Evolutionary conservation across 53 echinoderm and acorn worm genomes (phyloP).

Genomic region (Zoroaster sp.): DNA sequence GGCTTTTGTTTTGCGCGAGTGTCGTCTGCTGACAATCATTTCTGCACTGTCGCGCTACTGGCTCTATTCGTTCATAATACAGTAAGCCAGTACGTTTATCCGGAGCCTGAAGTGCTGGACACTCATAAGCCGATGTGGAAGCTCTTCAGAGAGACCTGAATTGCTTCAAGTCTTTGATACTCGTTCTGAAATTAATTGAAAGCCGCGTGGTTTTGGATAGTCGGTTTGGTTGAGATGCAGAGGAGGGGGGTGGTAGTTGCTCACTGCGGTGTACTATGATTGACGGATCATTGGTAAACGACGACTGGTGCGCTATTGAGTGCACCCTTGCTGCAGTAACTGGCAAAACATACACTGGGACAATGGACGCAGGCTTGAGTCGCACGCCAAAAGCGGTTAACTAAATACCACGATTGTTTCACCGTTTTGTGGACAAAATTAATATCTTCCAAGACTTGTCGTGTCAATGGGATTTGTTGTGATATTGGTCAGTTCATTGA

Average conservation of each 20-base stretch:
- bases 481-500: slow-evolving; percentile 49
- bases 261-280: slow-evolving; percentile 6
- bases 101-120: slow-evolving; percentile 29
- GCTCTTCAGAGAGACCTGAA: slow-evolving; percentile 1
- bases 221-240: neutral
- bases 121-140: slow-evolving; percentile 19
- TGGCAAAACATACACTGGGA: slow-evolving; percentile 27
- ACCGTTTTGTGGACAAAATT: slow-evolving; percentile 46
- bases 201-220: neutral
- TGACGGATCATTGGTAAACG: slow-evolving; percentile 30
- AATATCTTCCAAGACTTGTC: slow-evolving; percentile 51
- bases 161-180: slow-evolving; percentile 26
- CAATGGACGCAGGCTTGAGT: neutral
- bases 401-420: slow-evolving; percentile 47
- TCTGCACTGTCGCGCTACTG: slow-evolving; percentile 28
- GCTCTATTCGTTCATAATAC: slow-evolving; percentile 9
- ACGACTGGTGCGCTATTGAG: slow-evolving; percentile 36
- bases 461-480: slow-evolving; percentile 48
- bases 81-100: slow-evolving; percentile 45
- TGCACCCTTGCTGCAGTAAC: slow-evolving; percentile 1
- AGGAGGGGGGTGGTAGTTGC: neutral
- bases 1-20: slow-evolving; percentile 22
- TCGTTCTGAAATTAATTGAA: slow-evolving; percentile 42
- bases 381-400: slow-evolving; percentile 52
- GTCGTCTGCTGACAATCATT: neutral